Evolutionary conservation across 2,797 vertebrate genomes (phyloP), one percentile per base, ranked within the genome.

Genomic region (Hybognathus amarus): DNA sequence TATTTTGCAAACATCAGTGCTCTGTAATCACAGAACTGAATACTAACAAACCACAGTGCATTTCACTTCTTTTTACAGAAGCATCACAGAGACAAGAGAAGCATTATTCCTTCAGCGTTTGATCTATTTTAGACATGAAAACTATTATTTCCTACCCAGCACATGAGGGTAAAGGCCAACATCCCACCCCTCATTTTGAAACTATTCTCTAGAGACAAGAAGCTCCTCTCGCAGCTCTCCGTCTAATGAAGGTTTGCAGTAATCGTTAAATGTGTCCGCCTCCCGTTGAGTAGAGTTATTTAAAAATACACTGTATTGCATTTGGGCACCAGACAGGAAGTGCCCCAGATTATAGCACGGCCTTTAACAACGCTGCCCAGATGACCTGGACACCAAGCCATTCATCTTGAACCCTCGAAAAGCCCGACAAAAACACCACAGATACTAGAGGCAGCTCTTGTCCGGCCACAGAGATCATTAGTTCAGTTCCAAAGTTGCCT

Each of bases 181-280:
- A 40, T 89, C 87, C 59, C 87, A 87, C 83, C 69, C 42, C 24
- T 59, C 74, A 59, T 86, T 82, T 83, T 70, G 18, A 83, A 63
- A 70, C 27, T 76, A 85, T 76, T 83, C n/a, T 75, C 24, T 42
- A 20, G 76, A n/a, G 10, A 4, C 56, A 47, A 71, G 68, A 80
- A 85, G 70, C 22, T 78, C 38, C 83, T 77, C 33, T 64, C 71
- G 67, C 84, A 85, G 45, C n/a, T 40, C 50, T 73, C 83, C 71
- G 82, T 85, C 86, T 52, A 30, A 82, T 84, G 61, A 84, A 83
- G 75, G 17, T 83, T 79, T 78, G 52, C 47, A 61, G 79, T 30
- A 79, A 85, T 76, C 83, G 79, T 83, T 63, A 64, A 86, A 77
- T 80, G 70, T 75, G 85, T 42, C 70, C 45, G 82, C 79, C 54